These are phyloP conservation scores for Chaenodraco wilsoni DNA, from an alignment of 2,797 vertebrate genomes.

Conservation along the genomic window DNA sequence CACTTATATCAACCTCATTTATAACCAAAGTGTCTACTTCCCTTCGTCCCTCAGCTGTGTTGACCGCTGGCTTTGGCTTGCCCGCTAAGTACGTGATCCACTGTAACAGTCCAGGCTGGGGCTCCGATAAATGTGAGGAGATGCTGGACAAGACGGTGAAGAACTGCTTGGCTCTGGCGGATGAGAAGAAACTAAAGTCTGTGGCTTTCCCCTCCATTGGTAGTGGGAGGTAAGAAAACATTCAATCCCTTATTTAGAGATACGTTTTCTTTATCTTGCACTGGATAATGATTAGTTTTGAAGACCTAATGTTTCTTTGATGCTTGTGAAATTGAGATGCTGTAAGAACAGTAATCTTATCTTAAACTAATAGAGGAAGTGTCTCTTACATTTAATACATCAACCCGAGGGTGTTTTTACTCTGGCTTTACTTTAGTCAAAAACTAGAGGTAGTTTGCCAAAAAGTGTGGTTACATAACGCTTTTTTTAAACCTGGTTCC, in stretches of 20 bases:
- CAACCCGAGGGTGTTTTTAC: background rate
- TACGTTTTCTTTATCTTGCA: background rate
- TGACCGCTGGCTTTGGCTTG: conserved; percentile 91
- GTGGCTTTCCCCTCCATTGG: conserved; percentile 98
- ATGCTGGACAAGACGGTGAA: conserved; percentile 97
- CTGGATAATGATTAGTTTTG: background rate
- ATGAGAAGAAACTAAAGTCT: conserved; percentile 98
- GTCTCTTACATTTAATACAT: background rate
- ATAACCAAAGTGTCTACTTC: background rate
- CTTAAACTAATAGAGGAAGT: background rate
- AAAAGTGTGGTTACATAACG: conserved; percentile 1
- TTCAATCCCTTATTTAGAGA: background rate
- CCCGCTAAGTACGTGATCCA: conserved; percentile 98
- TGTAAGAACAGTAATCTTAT: background rate
- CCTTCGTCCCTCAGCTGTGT: conserved; percentile 81
- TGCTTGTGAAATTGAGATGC: background rate
- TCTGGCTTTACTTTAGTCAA: background rate
- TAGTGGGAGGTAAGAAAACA: conserved; percentile 89
- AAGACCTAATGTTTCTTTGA: background rate
- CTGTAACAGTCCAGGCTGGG: conserved; percentile 96
- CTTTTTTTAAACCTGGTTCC: background rate
- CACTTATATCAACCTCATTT: background rate
- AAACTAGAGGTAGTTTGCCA: background rate
- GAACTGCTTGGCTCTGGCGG: conserved; percentile 96
- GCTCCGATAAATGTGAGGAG: conserved; percentile 95